A percentile compares a stretch with the other conserved stretches of the same genome.
phyloP scores from a whole-genome alignment of 2,888 invertebrate genomes.

The Sarcophaga caerulescens region DNA sequence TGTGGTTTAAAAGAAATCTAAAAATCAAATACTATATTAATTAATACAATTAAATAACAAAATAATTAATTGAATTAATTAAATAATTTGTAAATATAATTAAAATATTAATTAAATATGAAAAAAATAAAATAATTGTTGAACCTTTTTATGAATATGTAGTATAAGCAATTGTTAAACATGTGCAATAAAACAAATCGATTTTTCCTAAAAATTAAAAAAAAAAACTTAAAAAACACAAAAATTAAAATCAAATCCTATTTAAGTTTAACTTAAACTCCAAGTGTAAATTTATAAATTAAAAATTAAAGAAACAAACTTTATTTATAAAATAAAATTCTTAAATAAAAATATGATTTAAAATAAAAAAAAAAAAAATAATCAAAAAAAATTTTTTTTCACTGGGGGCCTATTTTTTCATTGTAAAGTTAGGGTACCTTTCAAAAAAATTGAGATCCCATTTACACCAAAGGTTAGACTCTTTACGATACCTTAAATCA shows the following conservation, averaged over 20 bases:
- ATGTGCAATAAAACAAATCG: constrained; percentile 56
- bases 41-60: background rate
- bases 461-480: too few species aligned
- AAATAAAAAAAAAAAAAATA: constrained; percentile 11
- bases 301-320: constrained; percentile 26
- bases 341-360: constrained; percentile 31
- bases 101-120: constrained; percentile 38
- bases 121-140: constrained; percentile 54
- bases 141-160: constrained; percentile 48
- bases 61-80: constrained; percentile 37
- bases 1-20: constrained; percentile 38
- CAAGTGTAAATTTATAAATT: constrained; percentile 56
- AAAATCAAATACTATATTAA: constrained; percentile 5
- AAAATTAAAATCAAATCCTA: constrained; percentile 26
- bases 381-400: background rate
- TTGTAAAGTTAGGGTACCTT: background rate
- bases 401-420: background rate
- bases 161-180: constrained; percentile 62
- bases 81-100: constrained; percentile 39
- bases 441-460: too few species aligned
- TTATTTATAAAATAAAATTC: constrained; percentile 53
- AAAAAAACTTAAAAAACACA: background rate
- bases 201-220: constrained; percentile 24
- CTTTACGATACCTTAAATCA: too few species aligned
- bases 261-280: constrained; percentile 52